Evolutionary conservation across 30 jellyfish, hydroid and myxozoan species (phyloP), one percentile per base, ranked within the genome.

Genomic region (Turritopsis dohrnii): DNA sequence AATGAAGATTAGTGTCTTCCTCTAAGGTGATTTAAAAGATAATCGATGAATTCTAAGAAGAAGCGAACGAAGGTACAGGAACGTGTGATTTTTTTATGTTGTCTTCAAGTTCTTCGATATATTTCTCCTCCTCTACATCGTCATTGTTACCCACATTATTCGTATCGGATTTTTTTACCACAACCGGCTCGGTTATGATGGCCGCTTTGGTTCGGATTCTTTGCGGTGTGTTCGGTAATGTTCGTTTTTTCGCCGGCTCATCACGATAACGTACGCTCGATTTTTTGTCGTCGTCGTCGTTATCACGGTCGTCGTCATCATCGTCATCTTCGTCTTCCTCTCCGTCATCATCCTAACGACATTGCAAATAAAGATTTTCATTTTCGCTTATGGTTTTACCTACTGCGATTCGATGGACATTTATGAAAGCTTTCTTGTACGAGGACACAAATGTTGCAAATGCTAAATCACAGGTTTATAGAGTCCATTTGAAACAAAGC

Each of bases 251-350:
- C 13, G 83, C 83, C 4, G 8, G 65, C 7, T 74, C 83, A 74
- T 74, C 83, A 30, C n/a, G 83, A 41, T 24, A 74, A n/a, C 83
- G n/a, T 9, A 29, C 18, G 26, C 71, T 26, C 16, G 77, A 69
- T 69, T 69, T 69, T n/a, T 80, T 80, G 54, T 80, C 79, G 75
- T 80, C 83, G 29, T 79, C 31, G 26, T 31, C 29, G 18, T 52
- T 23, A 23, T 29, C 89, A 76, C 72, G 74, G 1, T 82, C 74
- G 25, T 82, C 89, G 13, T 82, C 71, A 13, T 71, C 83, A 21
- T 82, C 84, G 83, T 74, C 83, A 23, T 82, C 82, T 23, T 82
- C 89, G 20, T 80, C 87, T 5, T 82, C 89, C 65, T 82, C 81
- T 13, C 83, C 74, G 65, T 82, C 89, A 25, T 82, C 89, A 18